Evolutionary conservation across 2,888 invertebrate species (phyloP), one percentile per base, ranked within the genome.

Genomic region (Parochlus steinenii): DNA sequence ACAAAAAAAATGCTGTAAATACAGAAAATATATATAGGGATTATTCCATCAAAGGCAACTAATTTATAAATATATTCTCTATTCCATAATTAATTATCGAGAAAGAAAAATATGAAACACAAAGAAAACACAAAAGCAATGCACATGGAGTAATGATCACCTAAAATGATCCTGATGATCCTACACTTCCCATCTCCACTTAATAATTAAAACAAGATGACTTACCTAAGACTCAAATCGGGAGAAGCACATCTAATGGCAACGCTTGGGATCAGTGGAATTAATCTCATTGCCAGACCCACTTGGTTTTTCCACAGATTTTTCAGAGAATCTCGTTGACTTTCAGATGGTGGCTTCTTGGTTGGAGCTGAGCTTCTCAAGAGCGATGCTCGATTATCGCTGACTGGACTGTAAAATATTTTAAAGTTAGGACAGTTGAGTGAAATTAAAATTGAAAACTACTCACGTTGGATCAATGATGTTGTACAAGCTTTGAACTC

Each of bases 241-340:
- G 92, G 92, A 44, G 90, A 90, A 20, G 89, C 89, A 57, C 90
- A 92, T 35, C 92, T 72, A 31, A 87, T 71, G 20, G 87, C 72
- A 0, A 85, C 81, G 51, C 79, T 81, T 2, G 85, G 81, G 41
- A 82, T 79, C 16, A 89, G 83, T 8, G 95, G 97, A 5, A 93
- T 92, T 29, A 98, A 81, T 34, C 92, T 73, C 63, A 95, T 98
- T 6, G 92, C 92, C 65, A 95, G 83, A 11, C 89, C 86, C 47
- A 93, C 74, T 61, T 97, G 95, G 63, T 95, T 95, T 53, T 90
- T 83, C 95, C 98, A 99, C 16, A 98, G 71, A 58, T 87, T 87
- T 67, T 97, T 76, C 58, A 95, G 92, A 20, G 86, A 75, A 55
- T 95, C 95, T 45, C 90, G 67, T 48, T 59, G 58, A 33, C 57